phyloP scores from a whole-genome alignment of 2,888 invertebrate species.

The Trachelus stipa region DNA sequence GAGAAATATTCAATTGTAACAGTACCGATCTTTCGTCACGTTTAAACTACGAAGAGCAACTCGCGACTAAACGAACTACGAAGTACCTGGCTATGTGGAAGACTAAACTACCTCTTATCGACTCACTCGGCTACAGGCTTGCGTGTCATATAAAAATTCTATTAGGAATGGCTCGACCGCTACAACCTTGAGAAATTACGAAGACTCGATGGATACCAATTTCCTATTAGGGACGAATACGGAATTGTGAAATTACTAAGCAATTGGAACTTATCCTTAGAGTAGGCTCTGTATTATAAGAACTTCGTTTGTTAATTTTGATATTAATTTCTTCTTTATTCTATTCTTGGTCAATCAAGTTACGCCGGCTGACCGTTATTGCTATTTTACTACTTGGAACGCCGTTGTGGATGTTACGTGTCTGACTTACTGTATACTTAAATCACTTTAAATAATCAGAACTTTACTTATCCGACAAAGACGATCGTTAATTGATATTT shows the following conservation, averaged over 20 bases:
- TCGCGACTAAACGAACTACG: slow-evolving; percentile 40
- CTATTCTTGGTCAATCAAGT: not conserved
- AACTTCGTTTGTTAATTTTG: not conserved
- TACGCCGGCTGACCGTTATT: not conserved
- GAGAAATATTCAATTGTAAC: not conserved
- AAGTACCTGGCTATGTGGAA: slow-evolving; percentile 30
- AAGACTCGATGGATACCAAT: slow-evolving; percentile 1
- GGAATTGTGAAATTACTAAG: not conserved
- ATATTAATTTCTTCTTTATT: not conserved
- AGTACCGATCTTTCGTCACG: slow-evolving; percentile 7
- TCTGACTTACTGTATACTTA: not conserved
- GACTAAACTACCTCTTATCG: slow-evolving; percentile 56
- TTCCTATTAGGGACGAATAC: slow-evolving; percentile 9
- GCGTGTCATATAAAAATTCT: slow-evolving; percentile 10
- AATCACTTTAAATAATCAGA: not conserved
- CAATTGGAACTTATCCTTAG: not conserved
- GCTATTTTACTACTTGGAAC: not conserved
- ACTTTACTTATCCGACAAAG: not conserved
- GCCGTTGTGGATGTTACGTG: not conserved
- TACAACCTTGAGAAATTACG: not conserved
- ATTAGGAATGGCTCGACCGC: not conserved
- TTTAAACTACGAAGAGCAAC: slow-evolving; percentile 41
- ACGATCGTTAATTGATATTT: too few relatives aligned
- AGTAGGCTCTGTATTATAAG: not conserved
- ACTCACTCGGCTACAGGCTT: slow-evolving; percentile 40